A percentile compares a stretch with the other conserved stretches of the same genome.
These are phyloP conservation scores for Homarus gammarus DNA, from an alignment of 2,888 invertebrate genomes.

Conservation along the genomic window DNA sequence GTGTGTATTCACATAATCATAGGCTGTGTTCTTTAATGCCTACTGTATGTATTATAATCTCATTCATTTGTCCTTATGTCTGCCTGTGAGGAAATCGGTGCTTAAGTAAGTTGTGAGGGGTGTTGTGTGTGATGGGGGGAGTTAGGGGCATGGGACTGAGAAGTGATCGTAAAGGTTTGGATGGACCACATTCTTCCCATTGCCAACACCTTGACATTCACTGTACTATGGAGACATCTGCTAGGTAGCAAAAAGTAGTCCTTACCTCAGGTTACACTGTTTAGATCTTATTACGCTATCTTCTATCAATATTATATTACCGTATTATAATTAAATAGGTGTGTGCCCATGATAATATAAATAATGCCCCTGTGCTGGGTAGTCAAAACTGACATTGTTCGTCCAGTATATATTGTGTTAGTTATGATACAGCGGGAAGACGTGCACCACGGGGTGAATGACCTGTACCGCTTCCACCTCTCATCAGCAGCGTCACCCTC, in stretches of 20 bases:
- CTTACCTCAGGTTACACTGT: too few relatives aligned
- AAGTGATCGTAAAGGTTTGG: not conserved
- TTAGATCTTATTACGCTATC: too few relatives aligned
- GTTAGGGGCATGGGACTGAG: too few relatives aligned
- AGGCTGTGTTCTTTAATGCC: not conserved
- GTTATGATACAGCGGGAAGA: too few relatives aligned
- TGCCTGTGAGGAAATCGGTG: not conserved
- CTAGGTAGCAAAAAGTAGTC: not conserved
- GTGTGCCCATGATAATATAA: too few relatives aligned
- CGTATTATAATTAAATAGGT: too few relatives aligned
- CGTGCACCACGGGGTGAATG: not conserved
- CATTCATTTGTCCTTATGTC: not conserved
- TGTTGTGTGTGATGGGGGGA: not conserved
- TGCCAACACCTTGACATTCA: constrained; percentile 6
- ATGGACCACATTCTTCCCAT: not conserved
- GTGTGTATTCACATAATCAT: not conserved
- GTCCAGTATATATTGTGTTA: too few relatives aligned
- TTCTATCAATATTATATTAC: too few relatives aligned
- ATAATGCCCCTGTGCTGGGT: too few relatives aligned
- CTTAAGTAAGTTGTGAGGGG: not conserved
- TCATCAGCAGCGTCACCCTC: not conserved
- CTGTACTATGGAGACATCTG: not conserved
- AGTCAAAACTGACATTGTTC: too few relatives aligned
- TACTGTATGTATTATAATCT: not conserved
- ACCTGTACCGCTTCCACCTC: not conserved